Evolutionary conservation across 2,888 invertebrate species (phyloP).

Genomic region (Sminthurinus aureus): DNA sequence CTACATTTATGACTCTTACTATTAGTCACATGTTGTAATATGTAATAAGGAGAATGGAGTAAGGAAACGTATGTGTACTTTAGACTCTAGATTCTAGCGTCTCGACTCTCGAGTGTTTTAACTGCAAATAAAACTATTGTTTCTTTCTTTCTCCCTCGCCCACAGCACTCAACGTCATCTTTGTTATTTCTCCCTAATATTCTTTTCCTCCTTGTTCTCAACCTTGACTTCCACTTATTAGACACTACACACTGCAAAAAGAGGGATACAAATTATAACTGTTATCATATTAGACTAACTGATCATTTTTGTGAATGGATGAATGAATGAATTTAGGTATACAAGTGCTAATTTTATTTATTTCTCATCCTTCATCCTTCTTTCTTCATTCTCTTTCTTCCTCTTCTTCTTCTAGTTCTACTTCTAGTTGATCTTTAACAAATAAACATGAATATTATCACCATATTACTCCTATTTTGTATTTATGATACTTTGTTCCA

Average conservation of each 20-base stretch:
- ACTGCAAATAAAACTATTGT: neutral
- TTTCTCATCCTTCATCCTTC: neutral
- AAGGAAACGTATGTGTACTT: no score
- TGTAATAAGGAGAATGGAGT: no score
- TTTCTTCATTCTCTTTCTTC: neutral
- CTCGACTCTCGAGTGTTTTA: neutral
- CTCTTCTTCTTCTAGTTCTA: no score
- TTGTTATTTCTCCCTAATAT: no score
- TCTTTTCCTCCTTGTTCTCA: neutral
- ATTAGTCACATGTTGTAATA: no score
- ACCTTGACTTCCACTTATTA: slow-evolving; percentile 5
- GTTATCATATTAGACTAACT: neutral
- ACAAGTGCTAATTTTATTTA: slow-evolving; percentile 4
- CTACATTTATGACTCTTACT: no score
- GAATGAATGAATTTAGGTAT: neutral
- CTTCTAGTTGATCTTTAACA: no score
- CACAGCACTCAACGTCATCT: no score
- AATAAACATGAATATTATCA: no score
- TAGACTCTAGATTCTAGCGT: no score
- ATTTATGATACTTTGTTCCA: neutral
- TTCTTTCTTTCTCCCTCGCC: neutral
- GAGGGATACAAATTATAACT: slow-evolving; percentile 2
- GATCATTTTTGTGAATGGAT: slow-evolving; percentile 28
- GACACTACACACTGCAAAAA: no score
- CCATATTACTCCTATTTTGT: neutral